Evolutionary conservation across 2,888 invertebrate species (phyloP).

Genomic region (Boloria selene): DNA sequence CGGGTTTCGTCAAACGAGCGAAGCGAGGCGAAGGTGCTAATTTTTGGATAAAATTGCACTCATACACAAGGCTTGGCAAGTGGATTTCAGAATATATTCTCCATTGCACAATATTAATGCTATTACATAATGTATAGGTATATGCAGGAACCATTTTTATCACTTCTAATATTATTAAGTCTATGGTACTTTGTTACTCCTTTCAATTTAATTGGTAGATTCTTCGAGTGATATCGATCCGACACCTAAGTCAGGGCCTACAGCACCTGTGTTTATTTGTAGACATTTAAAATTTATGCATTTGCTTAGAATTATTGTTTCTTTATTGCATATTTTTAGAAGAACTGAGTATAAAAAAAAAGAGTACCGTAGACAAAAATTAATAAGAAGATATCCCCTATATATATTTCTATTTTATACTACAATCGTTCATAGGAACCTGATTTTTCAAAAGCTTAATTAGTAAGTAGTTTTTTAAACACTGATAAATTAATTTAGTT

Average conservation of each 20-base stretch:
- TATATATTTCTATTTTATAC: no score
- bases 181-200: constrained; percentile 57
- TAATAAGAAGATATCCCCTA: no score
- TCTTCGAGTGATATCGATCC: constrained; percentile 63
- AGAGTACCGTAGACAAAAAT: no score
- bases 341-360: no score
- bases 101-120: not conserved
- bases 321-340: not conserved
- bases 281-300: not conserved
- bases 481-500: no score
- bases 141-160: not conserved
- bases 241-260: constrained; percentile 43
- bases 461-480: no score
- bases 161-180: constrained; percentile 41
- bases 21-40: no score
- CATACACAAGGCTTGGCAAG: no score
- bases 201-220: constrained; percentile 73
- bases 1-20: no score
- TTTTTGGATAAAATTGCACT: not conserved
- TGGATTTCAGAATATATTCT: not conserved
- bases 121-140: no score
- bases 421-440: no score
- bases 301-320: constrained; percentile 21
- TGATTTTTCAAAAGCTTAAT: no score
- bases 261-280: constrained; percentile 34